phyloP scores from a whole-genome alignment of 2,888 invertebrate genomes.

The Palloptera scutellata region DNA sequence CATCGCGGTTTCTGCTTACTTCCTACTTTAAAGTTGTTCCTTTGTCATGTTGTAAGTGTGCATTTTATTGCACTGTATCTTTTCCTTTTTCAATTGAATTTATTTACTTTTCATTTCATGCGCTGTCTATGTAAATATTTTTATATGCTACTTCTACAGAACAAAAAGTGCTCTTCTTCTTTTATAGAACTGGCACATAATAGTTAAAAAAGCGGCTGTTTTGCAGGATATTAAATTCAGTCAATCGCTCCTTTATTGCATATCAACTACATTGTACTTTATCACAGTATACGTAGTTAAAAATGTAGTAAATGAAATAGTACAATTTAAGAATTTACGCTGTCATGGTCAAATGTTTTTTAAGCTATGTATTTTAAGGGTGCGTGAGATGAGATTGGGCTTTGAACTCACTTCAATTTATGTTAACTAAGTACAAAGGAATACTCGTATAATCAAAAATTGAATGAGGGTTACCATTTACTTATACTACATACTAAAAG shows the following conservation, averaged over 20 bases:
- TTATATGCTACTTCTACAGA: constrained; percentile 41
- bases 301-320: not conserved
- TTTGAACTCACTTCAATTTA: not conserved
- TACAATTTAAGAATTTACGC: not conserved
- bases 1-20: not conserved
- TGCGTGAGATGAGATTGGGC: not conserved
- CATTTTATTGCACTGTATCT: constrained; percentile 8
- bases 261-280: not conserved
- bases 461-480: no score
- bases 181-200: not conserved
- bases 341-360: not conserved
- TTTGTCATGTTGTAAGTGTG: not conserved
- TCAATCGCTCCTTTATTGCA: constrained; percentile 13
- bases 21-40: no score
- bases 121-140: constrained; percentile 58
- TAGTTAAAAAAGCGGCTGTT: not conserved
- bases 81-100: constrained; percentile 11
- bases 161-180: not conserved
- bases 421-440: no score
- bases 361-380: not conserved
- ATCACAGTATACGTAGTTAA: not conserved
- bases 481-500: no score
- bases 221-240: constrained; percentile 22
- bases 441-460: no score
- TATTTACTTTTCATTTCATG: constrained; percentile 29